A percentile compares a stretch with the other conserved stretches of the same genome.
phyloP scores from a whole-genome alignment of 2,113 vertebrate species.

The Myotis brandtii region DNA sequence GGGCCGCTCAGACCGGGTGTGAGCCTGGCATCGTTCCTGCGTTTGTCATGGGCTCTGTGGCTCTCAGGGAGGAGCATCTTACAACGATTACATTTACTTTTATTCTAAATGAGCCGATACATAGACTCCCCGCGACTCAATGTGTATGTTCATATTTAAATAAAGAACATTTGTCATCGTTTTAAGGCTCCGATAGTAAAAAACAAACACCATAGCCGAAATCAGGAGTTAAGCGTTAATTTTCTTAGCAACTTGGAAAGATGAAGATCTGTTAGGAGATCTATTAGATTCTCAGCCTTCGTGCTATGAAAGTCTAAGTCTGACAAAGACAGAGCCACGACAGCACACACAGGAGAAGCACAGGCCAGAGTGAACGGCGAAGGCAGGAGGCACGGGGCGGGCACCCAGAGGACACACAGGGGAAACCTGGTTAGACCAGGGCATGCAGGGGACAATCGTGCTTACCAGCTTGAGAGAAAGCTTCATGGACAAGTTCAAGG shows the following conservation, averaged over 20 bases:
- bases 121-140: not conserved
- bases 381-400: conserved; percentile 40
- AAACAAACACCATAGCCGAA: conserved; percentile 50
- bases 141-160: not conserved
- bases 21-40: not conserved
- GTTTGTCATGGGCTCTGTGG: not conserved
- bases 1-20: not conserved
- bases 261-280: conserved; percentile 82
- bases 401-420: conserved; percentile 74
- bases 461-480: conserved; percentile 99
- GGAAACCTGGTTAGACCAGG: conserved; percentile 73
- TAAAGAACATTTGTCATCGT: conserved; percentile 66
- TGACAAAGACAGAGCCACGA: conserved; percentile 76
- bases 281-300: conserved; percentile 90
- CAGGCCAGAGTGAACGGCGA: conserved; percentile 67
- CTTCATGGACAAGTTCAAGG: conserved; percentile 91
- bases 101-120: not conserved
- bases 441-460: conserved; percentile 91
- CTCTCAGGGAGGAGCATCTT: not conserved
- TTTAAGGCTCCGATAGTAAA: conserved; percentile 75
- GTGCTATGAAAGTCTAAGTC: conserved; percentile 91
- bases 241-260: conserved; percentile 79
- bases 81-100: not conserved
- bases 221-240: conserved; percentile 82
- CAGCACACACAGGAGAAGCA: conserved; percentile 76